Conservation (phyloP, 35 echinoderm and acorn worm genomes). For the Holothuria glaberrima region DNA sequence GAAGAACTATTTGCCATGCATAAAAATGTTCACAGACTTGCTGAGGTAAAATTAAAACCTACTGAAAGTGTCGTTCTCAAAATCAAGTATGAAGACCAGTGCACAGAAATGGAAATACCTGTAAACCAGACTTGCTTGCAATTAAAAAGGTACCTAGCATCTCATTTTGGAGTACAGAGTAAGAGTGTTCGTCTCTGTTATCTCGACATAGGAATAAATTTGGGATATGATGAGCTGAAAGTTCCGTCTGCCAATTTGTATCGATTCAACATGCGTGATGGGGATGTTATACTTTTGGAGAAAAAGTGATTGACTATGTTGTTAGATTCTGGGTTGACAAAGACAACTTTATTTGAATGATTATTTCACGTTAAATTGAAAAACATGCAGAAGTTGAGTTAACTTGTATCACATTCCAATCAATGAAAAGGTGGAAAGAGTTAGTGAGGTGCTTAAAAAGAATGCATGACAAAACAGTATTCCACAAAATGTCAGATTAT, state of each 20-base stretch:
- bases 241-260: neutral
- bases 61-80: neutral
- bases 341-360: no score
- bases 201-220: neutral
- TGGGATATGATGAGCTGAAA: no score
- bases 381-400: no score
- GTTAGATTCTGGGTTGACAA: neutral
- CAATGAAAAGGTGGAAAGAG: no score
- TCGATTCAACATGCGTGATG: neutral
- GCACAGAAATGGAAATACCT: neutral
- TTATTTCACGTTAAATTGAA: no score
- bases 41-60: neutral
- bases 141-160: conserved; percentile 21
- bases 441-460: no score
- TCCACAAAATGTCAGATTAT: no score
- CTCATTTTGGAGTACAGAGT: conserved; percentile 8
- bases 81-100: neutral
- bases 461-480: no score
- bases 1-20: conserved; percentile 14
- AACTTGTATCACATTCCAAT: no score
- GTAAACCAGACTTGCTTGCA: neutral
- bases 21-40: conserved; percentile 49
- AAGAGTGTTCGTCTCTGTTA: neutral
- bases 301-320: neutral
- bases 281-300: neutral